Evolutionary conservation across 1,140 invertebrate genomes (phyloP), one percentile per base, ranked within the genome.

Genomic region (Leguminivora glycinivorella): DNA sequence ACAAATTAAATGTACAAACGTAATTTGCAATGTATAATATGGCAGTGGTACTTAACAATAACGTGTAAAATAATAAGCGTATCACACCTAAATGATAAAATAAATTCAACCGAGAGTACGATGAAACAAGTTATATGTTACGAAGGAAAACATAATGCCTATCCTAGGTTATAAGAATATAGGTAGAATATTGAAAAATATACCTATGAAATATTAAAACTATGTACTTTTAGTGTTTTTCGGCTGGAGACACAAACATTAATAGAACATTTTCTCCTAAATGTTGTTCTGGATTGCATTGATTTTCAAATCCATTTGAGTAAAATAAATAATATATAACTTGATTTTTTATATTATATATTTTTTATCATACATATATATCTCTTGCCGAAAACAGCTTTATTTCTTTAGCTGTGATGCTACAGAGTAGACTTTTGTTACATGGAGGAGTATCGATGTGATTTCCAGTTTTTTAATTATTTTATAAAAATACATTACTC

Each of bases 21-120:
- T 26, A 31, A 67, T 40, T 67, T 67, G 63, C 29, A 67, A 75
- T 73, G 56, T 70, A 73, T 78, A 78, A 82, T 86, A 88, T 88
- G 85, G 85, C 85, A 88, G 85, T 85, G 52, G 58, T 77, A 77
- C 77, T 69, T 83, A 81, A 76, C 73, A 78, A 47, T 56, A 68
- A 75, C 70, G 70, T 75, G 76, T 78, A 78, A 84, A 67, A 71
- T 85, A 85, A 85, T 85, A 85, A 85, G 83, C 83, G 83, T 85
- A 85, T 79, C 73, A 72, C 72, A 75, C 73, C 78, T 83, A 80
- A 67, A 72, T 72, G 72, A 52, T 26, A 69, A 77, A 72, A 68
- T 60, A 22, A 71, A 67, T 73, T 66, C 63, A 68, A 70, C 26
- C 58, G 26, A 31, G 58, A 63, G 58, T 58, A 63, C 43, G 47